phyloP scores from a whole-genome alignment of 2,888 invertebrate genomes.

The Tetragonisca angustula region DNA sequence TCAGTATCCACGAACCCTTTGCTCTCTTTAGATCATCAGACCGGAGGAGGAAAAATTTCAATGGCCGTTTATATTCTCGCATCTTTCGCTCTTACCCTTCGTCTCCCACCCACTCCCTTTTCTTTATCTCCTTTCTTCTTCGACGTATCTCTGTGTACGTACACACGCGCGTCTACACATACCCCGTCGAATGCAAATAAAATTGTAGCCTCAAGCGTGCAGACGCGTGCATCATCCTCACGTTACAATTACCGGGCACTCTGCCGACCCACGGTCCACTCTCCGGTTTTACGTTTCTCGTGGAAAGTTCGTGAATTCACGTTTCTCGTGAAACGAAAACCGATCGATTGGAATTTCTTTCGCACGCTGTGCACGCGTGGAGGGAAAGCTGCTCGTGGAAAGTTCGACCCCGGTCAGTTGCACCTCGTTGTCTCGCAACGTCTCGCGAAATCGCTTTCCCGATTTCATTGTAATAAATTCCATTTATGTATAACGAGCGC shows the following conservation, averaged over 20 bases:
- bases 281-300: conserved; percentile 24
- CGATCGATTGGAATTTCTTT: background rate
- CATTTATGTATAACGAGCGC: conserved; percentile 18
- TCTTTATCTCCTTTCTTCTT: background rate
- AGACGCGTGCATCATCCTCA: conserved; percentile 41
- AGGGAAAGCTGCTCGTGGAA: no score
- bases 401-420: no score
- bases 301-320: conserved; percentile 11
- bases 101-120: background rate
- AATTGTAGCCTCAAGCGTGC: conserved; percentile 42
- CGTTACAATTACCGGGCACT: conserved; percentile 39
- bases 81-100: background rate
- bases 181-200: conserved; percentile 41
- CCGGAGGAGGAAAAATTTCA: conserved; percentile 24
- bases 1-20: conserved; percentile 66
- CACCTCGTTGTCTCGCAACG: no score
- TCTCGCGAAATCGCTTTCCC: background rate
- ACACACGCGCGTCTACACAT: background rate
- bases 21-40: conserved; percentile 51
- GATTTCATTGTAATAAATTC: background rate
- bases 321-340: background rate
- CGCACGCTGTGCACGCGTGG: background rate
- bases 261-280: conserved; percentile 4
- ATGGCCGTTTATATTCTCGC: conserved; percentile 43
- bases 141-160: background rate